Percentiles rank a stretch among this genome's conserved stretches.
Evolutionary conservation across 2,888 invertebrate genomes (phyloP).

Genomic region (Blera fallax): DNA sequence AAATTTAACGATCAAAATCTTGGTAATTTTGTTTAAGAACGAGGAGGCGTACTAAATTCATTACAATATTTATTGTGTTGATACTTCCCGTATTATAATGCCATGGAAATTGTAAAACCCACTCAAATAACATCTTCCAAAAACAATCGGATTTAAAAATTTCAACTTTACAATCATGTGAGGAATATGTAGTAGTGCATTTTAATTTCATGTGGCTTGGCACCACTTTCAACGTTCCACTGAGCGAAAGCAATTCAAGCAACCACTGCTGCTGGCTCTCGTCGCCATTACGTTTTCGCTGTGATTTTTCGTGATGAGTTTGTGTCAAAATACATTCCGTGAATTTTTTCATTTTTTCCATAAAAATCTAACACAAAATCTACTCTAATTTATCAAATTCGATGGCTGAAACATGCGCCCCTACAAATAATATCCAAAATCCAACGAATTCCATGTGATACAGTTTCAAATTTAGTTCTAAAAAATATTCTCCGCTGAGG

Average conservation of each 20-base stretch:
- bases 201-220: neutral
- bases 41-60: too few species aligned
- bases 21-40: too few species aligned
- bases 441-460: slow-evolving; percentile 29
- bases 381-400: slow-evolving; percentile 23
- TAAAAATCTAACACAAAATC: slow-evolving; percentile 29
- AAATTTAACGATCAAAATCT: too few species aligned
- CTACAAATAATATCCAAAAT: neutral
- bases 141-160: too few species aligned
- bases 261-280: slow-evolving; percentile 49
- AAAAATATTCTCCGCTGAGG: slow-evolving; percentile 33
- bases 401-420: slow-evolving; percentile 26
- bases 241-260: slow-evolving; percentile 57
- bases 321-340: slow-evolving; percentile 72
- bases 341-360: slow-evolving; percentile 45
- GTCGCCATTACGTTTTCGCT: slow-evolving; percentile 72
- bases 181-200: slow-evolving; percentile 4
- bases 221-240: slow-evolving; percentile 23
- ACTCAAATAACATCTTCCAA: too few species aligned
- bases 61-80: too few species aligned
- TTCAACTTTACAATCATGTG: too few species aligned
- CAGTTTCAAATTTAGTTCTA: slow-evolving; percentile 30
- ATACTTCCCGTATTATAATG: too few species aligned
- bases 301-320: slow-evolving; percentile 66
- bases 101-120: too few species aligned